phyloP scores from a whole-genome alignment of 2,797 vertebrate species.

The Enteromius afrohamiltoni region DNA sequence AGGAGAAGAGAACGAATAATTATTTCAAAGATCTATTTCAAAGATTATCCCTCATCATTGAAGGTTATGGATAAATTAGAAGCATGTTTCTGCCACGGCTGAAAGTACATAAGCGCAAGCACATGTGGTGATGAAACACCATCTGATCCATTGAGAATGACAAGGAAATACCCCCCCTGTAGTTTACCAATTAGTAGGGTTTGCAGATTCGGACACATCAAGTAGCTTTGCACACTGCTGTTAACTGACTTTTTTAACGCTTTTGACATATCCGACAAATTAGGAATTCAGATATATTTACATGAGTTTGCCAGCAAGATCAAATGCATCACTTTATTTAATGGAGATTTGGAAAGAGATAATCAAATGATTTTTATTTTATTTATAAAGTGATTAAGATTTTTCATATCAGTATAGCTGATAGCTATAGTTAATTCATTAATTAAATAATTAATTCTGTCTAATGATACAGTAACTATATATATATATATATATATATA shows the following conservation, averaged over 20 bases:
- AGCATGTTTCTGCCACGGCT: background rate
- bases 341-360: background rate
- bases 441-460: too few relatives aligned
- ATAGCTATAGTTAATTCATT: background rate
- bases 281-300: background rate
- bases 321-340: background rate
- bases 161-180: constrained; percentile 8
- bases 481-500: too few relatives aligned
- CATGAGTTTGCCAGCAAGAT: background rate
- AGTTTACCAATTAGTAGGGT: constrained; percentile 13
- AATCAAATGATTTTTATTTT: background rate
- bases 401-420: background rate
- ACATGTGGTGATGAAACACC: background rate
- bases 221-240: background rate
- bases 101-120: background rate
- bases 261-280: constrained; percentile 1
- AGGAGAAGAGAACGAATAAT: constrained; percentile 16
- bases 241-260: background rate
- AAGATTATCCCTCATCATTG: background rate
- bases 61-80: constrained; percentile 1
- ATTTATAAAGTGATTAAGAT: constrained; percentile 5
- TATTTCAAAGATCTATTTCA: constrained; percentile 1
- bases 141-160: constrained; percentile 19
- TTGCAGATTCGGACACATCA: background rate
- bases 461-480: too few relatives aligned